Conservation (phyloP, 2,888 invertebrate genomes). For the Sinotaia quadrata region DNA sequence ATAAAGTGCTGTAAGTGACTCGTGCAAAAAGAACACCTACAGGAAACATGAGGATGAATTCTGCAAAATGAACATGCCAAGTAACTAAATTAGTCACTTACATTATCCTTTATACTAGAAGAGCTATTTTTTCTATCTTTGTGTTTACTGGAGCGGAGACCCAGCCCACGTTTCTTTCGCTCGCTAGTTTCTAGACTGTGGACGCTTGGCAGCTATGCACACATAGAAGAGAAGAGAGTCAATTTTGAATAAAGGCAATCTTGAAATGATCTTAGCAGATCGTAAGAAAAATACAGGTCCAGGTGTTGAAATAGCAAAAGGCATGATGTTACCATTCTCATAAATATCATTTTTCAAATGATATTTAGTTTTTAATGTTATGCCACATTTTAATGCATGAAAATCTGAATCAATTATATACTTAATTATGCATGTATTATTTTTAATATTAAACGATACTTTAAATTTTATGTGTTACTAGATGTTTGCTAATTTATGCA, state of each 20-base stretch:
- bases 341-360: no score
- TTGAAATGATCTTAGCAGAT: background rate
- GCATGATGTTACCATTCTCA: no score
- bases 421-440: no score
- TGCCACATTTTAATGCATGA: no score
- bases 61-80: background rate
- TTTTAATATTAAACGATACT: no score
- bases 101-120: conserved; percentile 27
- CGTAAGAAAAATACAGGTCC: background rate
- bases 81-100: conserved; percentile 9
- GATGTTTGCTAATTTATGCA: no score
- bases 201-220: conserved; percentile 17
- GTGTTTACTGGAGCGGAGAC: conserved; percentile 43
- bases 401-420: no score
- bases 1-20: no score
- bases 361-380: no score
- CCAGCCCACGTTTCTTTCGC: conserved; percentile 50
- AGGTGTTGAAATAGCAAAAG: no score
- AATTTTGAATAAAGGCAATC: background rate
- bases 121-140: conserved; percentile 49
- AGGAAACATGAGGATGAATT: background rate
- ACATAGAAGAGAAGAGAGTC: conserved; percentile 16
- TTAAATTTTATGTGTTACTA: no score
- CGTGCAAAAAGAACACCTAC: background rate
- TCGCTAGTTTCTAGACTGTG: conserved; percentile 37